Evolutionary conservation across 1,140 invertebrate genomes (phyloP).

Genomic region (Drusus annulatus): DNA sequence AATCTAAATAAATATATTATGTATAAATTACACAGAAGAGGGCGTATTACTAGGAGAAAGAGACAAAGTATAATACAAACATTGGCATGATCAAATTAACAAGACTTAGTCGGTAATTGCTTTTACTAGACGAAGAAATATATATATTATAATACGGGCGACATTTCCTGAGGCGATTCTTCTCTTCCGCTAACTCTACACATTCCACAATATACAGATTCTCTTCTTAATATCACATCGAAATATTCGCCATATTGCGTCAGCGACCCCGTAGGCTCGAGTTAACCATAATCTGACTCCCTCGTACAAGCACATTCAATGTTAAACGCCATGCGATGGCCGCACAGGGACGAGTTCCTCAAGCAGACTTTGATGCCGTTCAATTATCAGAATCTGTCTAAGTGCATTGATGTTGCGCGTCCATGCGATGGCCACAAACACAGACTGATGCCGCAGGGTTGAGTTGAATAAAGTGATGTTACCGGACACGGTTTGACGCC

Average conservation of each 20-base stretch:
- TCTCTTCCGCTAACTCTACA: background rate
- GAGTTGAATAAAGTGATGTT: no score
- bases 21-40: conserved; percentile 28
- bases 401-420: no score
- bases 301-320: no score
- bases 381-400: no score
- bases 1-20: conserved; percentile 27
- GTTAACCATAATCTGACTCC: no score
- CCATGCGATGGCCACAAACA: no score
- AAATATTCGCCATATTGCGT: background rate
- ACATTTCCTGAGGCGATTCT: background rate
- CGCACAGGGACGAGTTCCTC: no score
- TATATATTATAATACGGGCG: background rate
- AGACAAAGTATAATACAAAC: conserved; percentile 31
- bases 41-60: background rate
- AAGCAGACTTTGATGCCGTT: no score
- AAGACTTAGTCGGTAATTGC: conserved; percentile 19
- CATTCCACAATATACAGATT: conserved; percentile 8
- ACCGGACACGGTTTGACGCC: no score
- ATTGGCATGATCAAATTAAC: conserved; percentile 37
- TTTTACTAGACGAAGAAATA: conserved; percentile 11
- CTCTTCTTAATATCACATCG: conserved; percentile 3
- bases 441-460: no score
- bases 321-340: no score
- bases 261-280: no score